Percentiles rank a stretch among this genome's conserved stretches.
Evolutionary conservation across 2,797 vertebrate genomes (phyloP).

Genomic region (Cynopterus sphinx): DNA sequence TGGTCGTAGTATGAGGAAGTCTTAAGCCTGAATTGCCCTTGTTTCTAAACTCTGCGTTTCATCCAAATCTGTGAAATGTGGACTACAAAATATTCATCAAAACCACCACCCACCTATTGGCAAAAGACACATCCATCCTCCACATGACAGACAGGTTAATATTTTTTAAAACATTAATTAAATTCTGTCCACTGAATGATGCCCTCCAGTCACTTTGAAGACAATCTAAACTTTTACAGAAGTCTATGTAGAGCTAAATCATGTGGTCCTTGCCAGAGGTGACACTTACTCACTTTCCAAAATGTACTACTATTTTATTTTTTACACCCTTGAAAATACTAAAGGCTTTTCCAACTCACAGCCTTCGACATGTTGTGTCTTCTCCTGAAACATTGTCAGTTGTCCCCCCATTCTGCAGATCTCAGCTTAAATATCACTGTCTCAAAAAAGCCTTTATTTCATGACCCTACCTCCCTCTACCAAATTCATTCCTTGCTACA

Average conservation of each 20-base stretch:
- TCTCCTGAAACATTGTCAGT: neutral
- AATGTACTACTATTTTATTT: neutral
- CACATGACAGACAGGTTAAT: neutral
- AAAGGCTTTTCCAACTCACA: neutral
- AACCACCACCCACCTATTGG: rapidly evolving
- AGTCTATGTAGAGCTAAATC: neutral
- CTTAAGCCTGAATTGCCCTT: neutral
- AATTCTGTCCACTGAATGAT: neutral
- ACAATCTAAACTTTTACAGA: neutral
- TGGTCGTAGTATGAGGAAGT: neutral
- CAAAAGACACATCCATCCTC: neutral
- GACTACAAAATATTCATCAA: neutral
- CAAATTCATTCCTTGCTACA: neutral
- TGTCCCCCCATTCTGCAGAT: neutral
- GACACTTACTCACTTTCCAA: neutral
- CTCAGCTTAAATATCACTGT: neutral
- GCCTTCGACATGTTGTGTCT: neutral
- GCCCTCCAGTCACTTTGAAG: neutral
- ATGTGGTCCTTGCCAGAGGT: neutral
- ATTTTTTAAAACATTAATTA: neutral
- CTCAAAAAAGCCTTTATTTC: neutral
- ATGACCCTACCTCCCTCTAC: neutral
- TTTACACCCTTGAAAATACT: neutral
- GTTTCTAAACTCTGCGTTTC: neutral
- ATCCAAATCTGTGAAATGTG: neutral